phyloP scores from a whole-genome alignment of 2,888 invertebrate genomes.

The Andrena trimmerana region DNA sequence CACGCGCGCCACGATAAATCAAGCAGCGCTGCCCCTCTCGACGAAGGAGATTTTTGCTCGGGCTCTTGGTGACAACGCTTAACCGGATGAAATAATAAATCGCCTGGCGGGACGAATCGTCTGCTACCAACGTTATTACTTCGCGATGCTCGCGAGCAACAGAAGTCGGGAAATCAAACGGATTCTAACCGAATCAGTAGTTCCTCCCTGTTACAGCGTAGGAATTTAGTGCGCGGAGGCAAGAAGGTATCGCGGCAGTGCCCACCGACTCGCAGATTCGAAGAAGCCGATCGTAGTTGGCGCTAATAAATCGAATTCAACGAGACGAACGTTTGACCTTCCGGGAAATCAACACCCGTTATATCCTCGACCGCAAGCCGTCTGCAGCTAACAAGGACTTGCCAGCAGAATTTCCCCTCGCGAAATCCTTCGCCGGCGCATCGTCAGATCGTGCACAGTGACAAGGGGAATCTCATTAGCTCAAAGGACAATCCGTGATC shows the following conservation, averaged over 20 bases:
- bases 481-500: slow-evolving; percentile 69
- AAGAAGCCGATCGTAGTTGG: slow-evolving; percentile 10
- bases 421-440: slow-evolving; percentile 62
- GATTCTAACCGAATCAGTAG: slow-evolving; percentile 5
- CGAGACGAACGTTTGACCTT: slow-evolving; percentile 57
- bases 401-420: slow-evolving; percentile 63
- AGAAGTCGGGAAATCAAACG: slow-evolving; percentile 20
- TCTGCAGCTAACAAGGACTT: slow-evolving; percentile 67
- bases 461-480: slow-evolving; percentile 74
- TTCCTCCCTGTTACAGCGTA: neutral
- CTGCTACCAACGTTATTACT: slow-evolving; percentile 43
- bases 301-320: slow-evolving; percentile 51
- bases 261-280: neutral
- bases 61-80: slow-evolving; percentile 52
- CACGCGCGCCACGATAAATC: slow-evolving; percentile 60
- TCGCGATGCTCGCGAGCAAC: neutral
- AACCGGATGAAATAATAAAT: slow-evolving; percentile 60
- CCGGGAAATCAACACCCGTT: slow-evolving; percentile 67
- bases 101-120: slow-evolving; percentile 43
- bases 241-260: neutral
- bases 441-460: slow-evolving; percentile 66
- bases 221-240: too few species aligned
- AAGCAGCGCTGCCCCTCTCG: slow-evolving; percentile 61
- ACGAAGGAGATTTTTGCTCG: slow-evolving; percentile 60
- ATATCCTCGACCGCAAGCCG: slow-evolving; percentile 51